phyloP scores from a whole-genome alignment of 2,113 vertebrate species.

The Cavia aperea region DNA sequence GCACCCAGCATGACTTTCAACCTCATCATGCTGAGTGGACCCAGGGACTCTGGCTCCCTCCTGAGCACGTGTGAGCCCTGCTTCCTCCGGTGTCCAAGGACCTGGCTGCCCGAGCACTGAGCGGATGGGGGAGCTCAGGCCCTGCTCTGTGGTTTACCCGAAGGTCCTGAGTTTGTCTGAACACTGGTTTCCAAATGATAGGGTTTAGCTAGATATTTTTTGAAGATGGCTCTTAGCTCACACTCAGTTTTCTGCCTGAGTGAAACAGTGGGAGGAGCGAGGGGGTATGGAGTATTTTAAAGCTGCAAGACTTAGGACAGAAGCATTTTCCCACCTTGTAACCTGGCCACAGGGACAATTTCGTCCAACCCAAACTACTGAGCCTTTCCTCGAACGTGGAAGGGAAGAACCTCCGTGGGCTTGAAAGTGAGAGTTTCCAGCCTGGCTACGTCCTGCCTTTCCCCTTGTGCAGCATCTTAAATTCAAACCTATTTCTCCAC shows the following conservation, averaged over 20 bases:
- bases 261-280: neutral
- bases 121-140: neutral
- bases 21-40: neutral
- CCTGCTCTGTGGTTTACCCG: neutral
- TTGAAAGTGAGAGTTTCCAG: rapidly evolving
- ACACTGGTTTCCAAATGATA: neutral
- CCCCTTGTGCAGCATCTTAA: neutral
- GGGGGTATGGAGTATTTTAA: neutral
- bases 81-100: rapidly evolving
- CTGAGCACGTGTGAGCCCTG: rapidly evolving
- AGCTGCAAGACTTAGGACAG: neutral
- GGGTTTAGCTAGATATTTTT: neutral
- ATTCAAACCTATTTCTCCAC: neutral
- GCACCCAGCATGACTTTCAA: neutral
- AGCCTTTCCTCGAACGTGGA: too few species aligned
- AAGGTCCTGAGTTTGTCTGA: neutral
- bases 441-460: neutral
- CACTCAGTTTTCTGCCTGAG: neutral
- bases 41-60: rapidly evolving
- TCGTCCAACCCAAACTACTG: neutral
- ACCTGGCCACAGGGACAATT: neutral
- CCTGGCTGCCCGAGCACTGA: rapidly evolving
- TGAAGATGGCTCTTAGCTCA: neutral
- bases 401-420: rapidly evolving
- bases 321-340: neutral